These are phyloP conservation scores for Sinella curviseta DNA, from an alignment of 1,140 invertebrate species.

Conservation along the genomic window DNA sequence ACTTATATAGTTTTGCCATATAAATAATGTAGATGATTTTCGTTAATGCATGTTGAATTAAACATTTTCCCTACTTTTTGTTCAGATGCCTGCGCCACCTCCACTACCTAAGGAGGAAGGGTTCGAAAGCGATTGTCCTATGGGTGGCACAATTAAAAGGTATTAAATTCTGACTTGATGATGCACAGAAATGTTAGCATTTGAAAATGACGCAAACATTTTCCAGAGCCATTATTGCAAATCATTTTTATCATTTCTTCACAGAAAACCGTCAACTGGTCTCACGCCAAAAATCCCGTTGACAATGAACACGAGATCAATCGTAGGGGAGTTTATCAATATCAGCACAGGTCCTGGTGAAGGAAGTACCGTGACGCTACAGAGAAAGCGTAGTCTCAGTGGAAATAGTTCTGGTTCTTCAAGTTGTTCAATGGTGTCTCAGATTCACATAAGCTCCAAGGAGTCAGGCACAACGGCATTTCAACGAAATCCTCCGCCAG, in stretches of 20 bases:
- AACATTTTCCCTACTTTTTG: neutral
- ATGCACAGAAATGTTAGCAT: too few species aligned
- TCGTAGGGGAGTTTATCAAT: slow-evolving; percentile 50
- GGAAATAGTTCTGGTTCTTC: slow-evolving; percentile 40
- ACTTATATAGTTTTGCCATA: neutral
- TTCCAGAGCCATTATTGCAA: too few species aligned
- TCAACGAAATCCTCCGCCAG: slow-evolving; percentile 52
- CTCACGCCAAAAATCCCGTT: slow-evolving; percentile 84
- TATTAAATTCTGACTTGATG: too few species aligned
- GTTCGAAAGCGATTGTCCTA: slow-evolving; percentile 72
- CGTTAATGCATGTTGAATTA: neutral
- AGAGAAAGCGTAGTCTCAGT: slow-evolving; percentile 44
- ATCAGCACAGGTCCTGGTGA: slow-evolving; percentile 39
- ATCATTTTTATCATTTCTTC: too few species aligned
- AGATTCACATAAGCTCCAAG: slow-evolving; percentile 31
- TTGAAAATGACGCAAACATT: too few species aligned
- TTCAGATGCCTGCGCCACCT: slow-evolving; percentile 48
- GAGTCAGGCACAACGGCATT: neutral
- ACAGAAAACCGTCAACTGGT: slow-evolving; percentile 75
- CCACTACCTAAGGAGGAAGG: slow-evolving; percentile 70
- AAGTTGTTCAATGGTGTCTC: slow-evolving; percentile 34
- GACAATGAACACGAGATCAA: slow-evolving; percentile 82
- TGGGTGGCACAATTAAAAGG: slow-evolving; percentile 75
- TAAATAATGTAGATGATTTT: too few species aligned
- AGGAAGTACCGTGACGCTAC: slow-evolving; percentile 38